These are phyloP conservation scores for Acanthoscelides obtectus DNA, from an alignment of 2,888 invertebrate species.

Conservation along the genomic window DNA sequence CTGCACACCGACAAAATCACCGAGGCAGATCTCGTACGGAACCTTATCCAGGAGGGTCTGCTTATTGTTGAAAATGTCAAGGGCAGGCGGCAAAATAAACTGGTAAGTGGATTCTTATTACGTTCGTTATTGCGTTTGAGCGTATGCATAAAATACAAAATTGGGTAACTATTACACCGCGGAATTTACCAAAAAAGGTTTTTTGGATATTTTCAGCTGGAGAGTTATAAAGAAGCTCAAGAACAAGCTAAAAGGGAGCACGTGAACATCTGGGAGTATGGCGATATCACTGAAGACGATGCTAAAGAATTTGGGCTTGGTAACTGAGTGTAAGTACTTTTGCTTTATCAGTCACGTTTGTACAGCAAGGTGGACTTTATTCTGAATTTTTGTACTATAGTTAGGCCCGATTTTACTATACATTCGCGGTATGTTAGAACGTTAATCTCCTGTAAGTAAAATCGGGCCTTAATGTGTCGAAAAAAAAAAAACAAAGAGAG, in stretches of 20 bases:
- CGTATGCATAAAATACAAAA: too few species aligned
- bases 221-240: constrained; percentile 81
- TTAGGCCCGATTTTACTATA: too few species aligned
- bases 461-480: too few species aligned
- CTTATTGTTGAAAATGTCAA: constrained; percentile 74
- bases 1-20: constrained; percentile 52
- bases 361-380: too few species aligned
- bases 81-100: constrained; percentile 73
- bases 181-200: too few species aligned
- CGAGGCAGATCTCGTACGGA: constrained; percentile 68
- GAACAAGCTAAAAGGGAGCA: constrained; percentile 81
- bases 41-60: constrained; percentile 80
- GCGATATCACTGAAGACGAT: constrained; percentile 96
- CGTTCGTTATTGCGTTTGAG: too few species aligned
- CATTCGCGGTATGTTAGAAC: too few species aligned
- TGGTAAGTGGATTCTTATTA: constrained; percentile 51
- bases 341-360: background rate
- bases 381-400: too few species aligned
- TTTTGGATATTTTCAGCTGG: constrained; percentile 53
- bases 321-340: constrained; percentile 26
- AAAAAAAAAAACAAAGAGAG: too few species aligned
- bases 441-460: too few species aligned
- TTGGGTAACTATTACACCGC: too few species aligned
- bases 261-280: constrained; percentile 94
- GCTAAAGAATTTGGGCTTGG: constrained; percentile 65